Evolutionary conservation across 2,888 invertebrate species (phyloP).

Genomic region (Melieria picta): DNA sequence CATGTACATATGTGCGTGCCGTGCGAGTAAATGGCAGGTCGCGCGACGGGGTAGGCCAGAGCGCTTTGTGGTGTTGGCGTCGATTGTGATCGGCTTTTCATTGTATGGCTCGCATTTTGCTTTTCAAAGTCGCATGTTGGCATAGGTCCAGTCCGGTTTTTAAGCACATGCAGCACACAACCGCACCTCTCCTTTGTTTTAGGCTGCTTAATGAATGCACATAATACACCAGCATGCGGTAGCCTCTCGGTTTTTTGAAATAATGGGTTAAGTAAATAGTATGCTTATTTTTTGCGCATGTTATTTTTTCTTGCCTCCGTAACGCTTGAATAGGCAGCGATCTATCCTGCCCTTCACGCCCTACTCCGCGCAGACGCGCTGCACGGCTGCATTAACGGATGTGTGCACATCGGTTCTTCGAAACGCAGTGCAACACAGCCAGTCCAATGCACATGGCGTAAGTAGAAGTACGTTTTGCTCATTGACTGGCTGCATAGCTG

Average conservation of each 20-base stretch:
- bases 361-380: not conserved
- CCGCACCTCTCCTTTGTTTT: not conserved
- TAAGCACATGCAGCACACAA: not conserved
- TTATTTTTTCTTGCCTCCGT: constrained; percentile 15
- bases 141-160: constrained; percentile 51
- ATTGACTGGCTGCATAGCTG: not conserved
- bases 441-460: no score
- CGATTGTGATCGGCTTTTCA: not conserved
- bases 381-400: constrained; percentile 14
- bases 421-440: no score
- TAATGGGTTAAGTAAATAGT: constrained; percentile 36
- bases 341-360: not conserved
- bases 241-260: not conserved
- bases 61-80: not conserved
- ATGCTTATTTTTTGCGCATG: constrained; percentile 31
- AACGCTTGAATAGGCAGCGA: constrained; percentile 14
- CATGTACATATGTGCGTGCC: not conserved
- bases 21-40: no score
- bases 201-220: constrained; percentile 22
- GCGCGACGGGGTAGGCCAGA: not conserved
- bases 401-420: no score
- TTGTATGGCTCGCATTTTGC: not conserved
- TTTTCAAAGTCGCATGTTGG: constrained; percentile 42
- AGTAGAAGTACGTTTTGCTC: no score
- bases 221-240: not conserved